Evolutionary conservation across 2,113 vertebrate species (phyloP).

Genomic region (Oryzias curvinotus): DNA sequence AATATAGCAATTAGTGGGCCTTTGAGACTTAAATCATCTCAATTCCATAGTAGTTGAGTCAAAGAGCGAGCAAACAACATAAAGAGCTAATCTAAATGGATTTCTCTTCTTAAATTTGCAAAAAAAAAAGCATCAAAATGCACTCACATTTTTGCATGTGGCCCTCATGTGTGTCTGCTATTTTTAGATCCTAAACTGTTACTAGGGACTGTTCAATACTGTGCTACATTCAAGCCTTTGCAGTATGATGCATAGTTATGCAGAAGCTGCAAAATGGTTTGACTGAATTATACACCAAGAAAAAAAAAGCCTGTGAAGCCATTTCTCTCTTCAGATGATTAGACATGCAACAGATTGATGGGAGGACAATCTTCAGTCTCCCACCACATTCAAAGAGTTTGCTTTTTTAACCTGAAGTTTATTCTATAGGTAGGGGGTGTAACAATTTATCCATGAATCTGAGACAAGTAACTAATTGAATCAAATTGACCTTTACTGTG

Average conservation of each 20-base stretch:
- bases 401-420: too few relatives aligned
- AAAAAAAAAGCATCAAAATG: conserved; percentile 40
- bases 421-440: too few relatives aligned
- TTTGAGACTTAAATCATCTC: conserved; percentile 25
- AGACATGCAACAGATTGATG: conserved; percentile 14
- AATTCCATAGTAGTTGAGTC: conserved; percentile 10
- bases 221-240: conserved; percentile 60
- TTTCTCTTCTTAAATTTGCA: conserved; percentile 31
- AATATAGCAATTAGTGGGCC: conserved; percentile 24
- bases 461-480: too few relatives aligned
- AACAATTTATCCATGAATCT: too few relatives aligned
- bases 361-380: conserved; percentile 14
- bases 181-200: conserved; percentile 72
- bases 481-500: too few relatives aligned
- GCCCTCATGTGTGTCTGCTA: conserved; percentile 44
- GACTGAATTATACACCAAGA: conserved; percentile 28
- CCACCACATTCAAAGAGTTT: conserved; percentile 22
- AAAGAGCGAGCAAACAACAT: conserved; percentile 9
- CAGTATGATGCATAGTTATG: conserved; percentile 59
- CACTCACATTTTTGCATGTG: conserved; percentile 49
- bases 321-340: conserved; percentile 21
- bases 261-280: conserved; percentile 34
- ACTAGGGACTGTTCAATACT: conserved; percentile 54
- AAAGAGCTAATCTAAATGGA: conserved; percentile 24
- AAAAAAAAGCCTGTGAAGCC: conserved; percentile 21